phyloP scores from a whole-genome alignment of 2,888 invertebrate genomes.

The Neoscelio sp. region DNA sequence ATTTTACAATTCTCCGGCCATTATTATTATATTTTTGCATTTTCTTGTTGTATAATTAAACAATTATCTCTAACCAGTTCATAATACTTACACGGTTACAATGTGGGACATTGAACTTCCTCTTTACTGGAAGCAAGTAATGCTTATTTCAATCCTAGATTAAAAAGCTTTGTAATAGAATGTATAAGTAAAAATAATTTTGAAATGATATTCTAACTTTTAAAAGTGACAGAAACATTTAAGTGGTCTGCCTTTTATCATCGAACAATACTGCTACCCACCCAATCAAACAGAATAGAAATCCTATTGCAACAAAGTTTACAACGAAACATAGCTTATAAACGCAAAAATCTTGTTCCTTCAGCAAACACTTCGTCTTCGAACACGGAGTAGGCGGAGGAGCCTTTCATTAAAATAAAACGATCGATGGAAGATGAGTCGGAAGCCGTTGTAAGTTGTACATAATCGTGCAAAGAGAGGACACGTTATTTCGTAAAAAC shows the following conservation, averaged over 20 bases:
- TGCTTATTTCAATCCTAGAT: too few species aligned
- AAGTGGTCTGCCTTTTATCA: too few species aligned
- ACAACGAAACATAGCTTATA: conserved; percentile 13
- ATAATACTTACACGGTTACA: too few species aligned
- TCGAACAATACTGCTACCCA: background rate
- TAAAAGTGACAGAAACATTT: too few species aligned
- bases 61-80: too few species aligned
- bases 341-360: conserved; percentile 46
- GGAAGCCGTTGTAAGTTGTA: conserved; percentile 53
- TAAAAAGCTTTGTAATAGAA: background rate
- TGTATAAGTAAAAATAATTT: background rate
- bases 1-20: too few species aligned
- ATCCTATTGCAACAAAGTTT: conserved; percentile 35
- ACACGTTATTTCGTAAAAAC: conserved; percentile 55
- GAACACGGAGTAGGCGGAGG: conserved; percentile 59
- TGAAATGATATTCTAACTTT: too few species aligned
- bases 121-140: too few species aligned
- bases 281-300: background rate
- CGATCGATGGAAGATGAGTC: conserved; percentile 35
- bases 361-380: conserved; percentile 43
- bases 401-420: conserved; percentile 51
- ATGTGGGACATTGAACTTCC: too few species aligned
- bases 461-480: conserved; percentile 58
- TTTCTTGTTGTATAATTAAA: too few species aligned
- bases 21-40: too few species aligned